Conservation (phyloP, 2,113 vertebrate species). For the Ailuropoda melanoleuca region DNA sequence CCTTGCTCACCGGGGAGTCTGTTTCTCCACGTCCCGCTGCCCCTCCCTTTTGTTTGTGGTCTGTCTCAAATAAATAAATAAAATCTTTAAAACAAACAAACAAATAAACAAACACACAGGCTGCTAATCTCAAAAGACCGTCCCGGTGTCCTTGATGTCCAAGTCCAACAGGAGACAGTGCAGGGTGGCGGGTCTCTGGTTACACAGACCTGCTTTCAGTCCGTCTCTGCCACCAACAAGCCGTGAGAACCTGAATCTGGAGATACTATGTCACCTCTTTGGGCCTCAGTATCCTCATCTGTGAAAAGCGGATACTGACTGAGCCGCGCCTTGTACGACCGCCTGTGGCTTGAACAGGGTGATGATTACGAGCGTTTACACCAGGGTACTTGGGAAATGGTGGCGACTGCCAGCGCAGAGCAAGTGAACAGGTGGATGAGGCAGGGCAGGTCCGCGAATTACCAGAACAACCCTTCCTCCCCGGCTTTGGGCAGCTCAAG, state of each 20-base stretch:
- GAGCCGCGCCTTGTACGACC: background rate
- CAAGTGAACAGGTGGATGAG: fast-evolving
- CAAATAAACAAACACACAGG: background rate
- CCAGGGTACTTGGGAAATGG: background rate
- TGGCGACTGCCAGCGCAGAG: background rate
- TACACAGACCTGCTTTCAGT: background rate
- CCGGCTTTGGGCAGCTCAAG: too few species aligned
- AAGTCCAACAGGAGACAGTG: background rate
- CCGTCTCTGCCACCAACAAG: background rate
- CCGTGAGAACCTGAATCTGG: background rate
- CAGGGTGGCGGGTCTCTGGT: background rate
- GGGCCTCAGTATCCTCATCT: background rate
- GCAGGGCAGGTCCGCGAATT: background rate
- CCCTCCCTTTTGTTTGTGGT: background rate
- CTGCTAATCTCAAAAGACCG: background rate
- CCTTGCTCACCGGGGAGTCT: background rate
- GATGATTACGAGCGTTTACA: too few species aligned
- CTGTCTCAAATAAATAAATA: background rate
- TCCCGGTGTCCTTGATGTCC: background rate
- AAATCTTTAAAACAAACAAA: background rate
- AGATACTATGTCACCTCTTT: background rate
- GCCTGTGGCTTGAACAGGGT: background rate
- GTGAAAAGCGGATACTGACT: background rate
- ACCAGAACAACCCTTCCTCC: background rate
- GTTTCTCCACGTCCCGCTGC: background rate